These are phyloP conservation scores for Margarornis squamiger DNA, from an alignment of 2,797 vertebrate species.

Conservation along the genomic window DNA sequence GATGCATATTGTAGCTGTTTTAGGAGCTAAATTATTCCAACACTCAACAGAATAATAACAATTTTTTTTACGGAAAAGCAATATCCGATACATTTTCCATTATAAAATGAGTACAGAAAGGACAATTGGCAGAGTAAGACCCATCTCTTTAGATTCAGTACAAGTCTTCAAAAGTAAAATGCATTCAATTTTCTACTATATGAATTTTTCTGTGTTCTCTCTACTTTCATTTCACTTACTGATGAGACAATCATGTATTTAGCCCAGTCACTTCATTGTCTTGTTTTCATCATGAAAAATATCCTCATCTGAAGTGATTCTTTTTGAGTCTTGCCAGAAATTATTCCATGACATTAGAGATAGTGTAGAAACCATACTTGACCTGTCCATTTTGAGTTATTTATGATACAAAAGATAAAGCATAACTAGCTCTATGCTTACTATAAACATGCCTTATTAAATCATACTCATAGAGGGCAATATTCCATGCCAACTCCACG, in stretches of 20 bases:
- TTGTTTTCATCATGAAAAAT: not conserved
- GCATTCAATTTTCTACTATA: not conserved
- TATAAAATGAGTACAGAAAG: not conserved
- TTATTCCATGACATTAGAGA: not conserved
- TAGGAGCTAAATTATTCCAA: not conserved
- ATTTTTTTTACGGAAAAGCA: not conserved
- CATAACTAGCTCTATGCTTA: not conserved
- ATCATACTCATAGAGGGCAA: not conserved
- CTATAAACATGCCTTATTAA: not conserved
- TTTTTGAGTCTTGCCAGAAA: not conserved
- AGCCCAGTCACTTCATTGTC: not conserved
- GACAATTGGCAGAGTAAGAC: not conserved
- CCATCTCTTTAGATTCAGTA: not conserved
- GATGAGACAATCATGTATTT: not conserved
- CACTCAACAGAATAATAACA: not conserved
- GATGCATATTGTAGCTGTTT: not conserved
- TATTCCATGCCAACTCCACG: not conserved
- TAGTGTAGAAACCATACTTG: not conserved
- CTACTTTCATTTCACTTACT: slow-evolving; percentile 13
- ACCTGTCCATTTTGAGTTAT: not conserved
- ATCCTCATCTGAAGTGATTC: not conserved
- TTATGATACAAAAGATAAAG: not conserved
- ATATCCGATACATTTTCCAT: not conserved
- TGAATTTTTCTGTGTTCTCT: slow-evolving; percentile 11
- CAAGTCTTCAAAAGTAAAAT: not conserved